These are phyloP conservation scores for Tipula vernalis DNA, from an alignment of 2,888 invertebrate genomes.

Conservation along the genomic window DNA sequence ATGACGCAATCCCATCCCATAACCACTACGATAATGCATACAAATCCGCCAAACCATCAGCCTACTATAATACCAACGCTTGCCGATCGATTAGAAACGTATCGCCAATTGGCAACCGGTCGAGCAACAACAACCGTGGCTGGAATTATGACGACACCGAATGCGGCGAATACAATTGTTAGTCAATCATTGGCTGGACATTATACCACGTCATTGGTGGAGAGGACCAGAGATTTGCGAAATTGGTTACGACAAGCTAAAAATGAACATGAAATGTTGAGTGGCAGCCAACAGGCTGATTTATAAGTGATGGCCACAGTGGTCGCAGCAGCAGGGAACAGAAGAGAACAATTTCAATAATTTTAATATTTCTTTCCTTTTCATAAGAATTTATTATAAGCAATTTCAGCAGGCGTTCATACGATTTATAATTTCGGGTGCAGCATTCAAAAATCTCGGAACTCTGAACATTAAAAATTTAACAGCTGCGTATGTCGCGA, in stretches of 20 bases:
- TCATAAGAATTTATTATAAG: neutral
- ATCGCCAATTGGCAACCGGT: conserved; percentile 39
- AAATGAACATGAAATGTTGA: conserved; percentile 28
- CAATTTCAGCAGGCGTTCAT: neutral
- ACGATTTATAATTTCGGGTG: neutral
- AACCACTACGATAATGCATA: conserved; percentile 13
- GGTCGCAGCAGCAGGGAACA: neutral
- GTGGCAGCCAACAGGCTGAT: neutral
- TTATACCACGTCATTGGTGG: conserved; percentile 48
- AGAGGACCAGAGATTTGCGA: conserved; percentile 49
- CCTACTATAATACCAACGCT: conserved; percentile 30
- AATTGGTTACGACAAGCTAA: conserved; percentile 51
- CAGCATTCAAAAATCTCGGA: neutral
- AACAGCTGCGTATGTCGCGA: too few species aligned
- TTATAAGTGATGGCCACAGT: neutral
- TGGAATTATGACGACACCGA: conserved; percentile 28
- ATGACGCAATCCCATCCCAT: conserved; percentile 24
- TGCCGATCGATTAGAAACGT: conserved; percentile 42
- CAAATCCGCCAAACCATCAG: conserved; percentile 10
- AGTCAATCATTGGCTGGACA: conserved; percentile 37
- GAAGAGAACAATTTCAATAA: neutral
- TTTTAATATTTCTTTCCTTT: neutral
- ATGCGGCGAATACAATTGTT: conserved; percentile 30
- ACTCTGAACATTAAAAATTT: neutral
- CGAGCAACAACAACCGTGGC: conserved; percentile 36